Evolutionary conservation across 2,113 vertebrate species (phyloP), one percentile per base, ranked within the genome.

Genomic region (Tragelaphus scriptus): DNA sequence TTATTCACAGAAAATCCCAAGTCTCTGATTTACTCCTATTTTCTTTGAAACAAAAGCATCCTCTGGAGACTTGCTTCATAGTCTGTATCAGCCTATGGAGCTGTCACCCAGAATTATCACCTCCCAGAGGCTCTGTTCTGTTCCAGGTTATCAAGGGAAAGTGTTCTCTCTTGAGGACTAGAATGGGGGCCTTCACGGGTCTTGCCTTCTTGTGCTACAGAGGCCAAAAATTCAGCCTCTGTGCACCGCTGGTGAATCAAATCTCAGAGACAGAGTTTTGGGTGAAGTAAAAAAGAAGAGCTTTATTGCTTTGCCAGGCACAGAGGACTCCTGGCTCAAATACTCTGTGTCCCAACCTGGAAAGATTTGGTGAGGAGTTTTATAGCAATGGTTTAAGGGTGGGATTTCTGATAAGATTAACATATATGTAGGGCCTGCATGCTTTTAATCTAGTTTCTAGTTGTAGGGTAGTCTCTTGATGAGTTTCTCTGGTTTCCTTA

Each of bases 1-100:
- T 88, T 90, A 90, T 81, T 97, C 59, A 94, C 51, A 40, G 55
- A 85, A 96, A 94, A 75, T 21, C 56, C 21, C 61, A 92, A 92
- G 40, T 81, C 82, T 96, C 90, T 89, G n/a, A 68, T 85, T 88
- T 81, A 77, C 15, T 95, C n/a, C 85, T 75, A 89, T 89, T 90
- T 95, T 36, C 65, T 92, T 80, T 49, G 68, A 91, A 92, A 93
- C 16, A 61, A 84, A 36, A 77, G 8, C 25, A 77, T 90, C 90
- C 28, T 55, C 58, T 49, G 49, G 71, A 92, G 93, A 88, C 77
- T 87, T 85, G 17, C 23, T 56, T 87, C 85, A 63, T 10, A 82
- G 61, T 65, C 71, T 93, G 7, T 16, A 36, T 36, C 19, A 47
- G 93, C 61, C 49, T 68, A 9, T 94, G 81, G 92, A 53, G 56